Percentiles rank a stretch among this genome's conserved stretches.
These are phyloP conservation scores for Ctenodactylus gundi DNA, from an alignment of 2,113 vertebrate genomes.

Conservation along the genomic window DNA sequence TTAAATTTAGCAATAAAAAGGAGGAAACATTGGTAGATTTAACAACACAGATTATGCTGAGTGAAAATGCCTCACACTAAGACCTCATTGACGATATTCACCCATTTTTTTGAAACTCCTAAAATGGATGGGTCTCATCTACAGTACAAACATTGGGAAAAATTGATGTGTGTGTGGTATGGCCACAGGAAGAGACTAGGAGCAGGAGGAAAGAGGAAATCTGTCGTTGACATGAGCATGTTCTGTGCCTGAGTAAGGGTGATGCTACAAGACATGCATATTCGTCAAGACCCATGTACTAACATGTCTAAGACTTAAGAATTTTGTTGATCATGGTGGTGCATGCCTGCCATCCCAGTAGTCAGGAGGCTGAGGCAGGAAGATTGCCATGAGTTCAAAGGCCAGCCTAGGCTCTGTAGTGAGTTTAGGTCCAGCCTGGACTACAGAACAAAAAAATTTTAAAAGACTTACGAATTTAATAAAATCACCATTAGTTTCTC, in stretches of 20 bases:
- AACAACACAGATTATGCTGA: not conserved
- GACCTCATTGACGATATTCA: not conserved
- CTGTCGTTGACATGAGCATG: not conserved
- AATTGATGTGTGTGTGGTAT: not conserved
- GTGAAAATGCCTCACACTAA: not conserved
- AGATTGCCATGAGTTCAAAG: too few relatives aligned
- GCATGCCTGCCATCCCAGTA: too few relatives aligned
- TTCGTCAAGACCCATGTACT: not conserved
- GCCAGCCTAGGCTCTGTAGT: too few relatives aligned
- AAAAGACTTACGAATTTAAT: not conserved
- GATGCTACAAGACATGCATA: rapidly evolving
- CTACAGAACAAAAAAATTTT: too few relatives aligned
- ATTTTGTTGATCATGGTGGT: too few relatives aligned
- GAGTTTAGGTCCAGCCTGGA: too few relatives aligned
- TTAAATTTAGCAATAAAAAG: not conserved
- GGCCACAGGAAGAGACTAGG: not conserved
- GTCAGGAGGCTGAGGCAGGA: too few relatives aligned
- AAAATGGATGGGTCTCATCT: not conserved
- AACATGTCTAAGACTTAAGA: not conserved
- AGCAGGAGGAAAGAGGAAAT: not conserved
- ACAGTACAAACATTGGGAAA: not conserved
- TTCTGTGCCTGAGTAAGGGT: not conserved
- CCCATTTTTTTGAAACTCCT: not conserved
- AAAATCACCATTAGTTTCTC: not conserved
- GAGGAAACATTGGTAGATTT: not conserved